Evolutionary conservation across 2,113 vertebrate genomes (phyloP).

Genomic region (Suncus etruscus): DNA sequence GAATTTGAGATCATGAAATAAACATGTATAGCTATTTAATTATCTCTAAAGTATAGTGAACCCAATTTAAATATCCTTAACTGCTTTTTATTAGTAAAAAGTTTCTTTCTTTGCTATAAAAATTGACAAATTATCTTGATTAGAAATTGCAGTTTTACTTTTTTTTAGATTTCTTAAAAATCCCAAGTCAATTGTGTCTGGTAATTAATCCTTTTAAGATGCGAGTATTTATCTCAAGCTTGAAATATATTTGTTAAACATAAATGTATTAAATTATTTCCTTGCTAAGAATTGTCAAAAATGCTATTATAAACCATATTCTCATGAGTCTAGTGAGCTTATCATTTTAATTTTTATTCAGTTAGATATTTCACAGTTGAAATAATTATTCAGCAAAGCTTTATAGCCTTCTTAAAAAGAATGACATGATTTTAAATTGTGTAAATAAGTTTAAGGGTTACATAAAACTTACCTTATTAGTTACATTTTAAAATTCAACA

Average conservation of each 20-base stretch:
- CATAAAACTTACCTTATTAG: no score
- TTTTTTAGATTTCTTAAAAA: neutral
- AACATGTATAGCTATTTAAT: neutral
- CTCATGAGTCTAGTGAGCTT: slow-evolving; percentile 57
- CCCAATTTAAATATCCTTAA: neutral
- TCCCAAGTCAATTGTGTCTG: neutral
- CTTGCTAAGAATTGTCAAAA: slow-evolving; percentile 64
- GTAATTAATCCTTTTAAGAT: neutral
- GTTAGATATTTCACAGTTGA: slow-evolving; percentile 70
- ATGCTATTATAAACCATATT: slow-evolving; percentile 48
- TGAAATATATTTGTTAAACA: slow-evolving; percentile 65
- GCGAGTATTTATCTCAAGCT: slow-evolving; percentile 15
- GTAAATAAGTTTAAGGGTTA: no score
- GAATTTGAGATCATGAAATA: neutral
- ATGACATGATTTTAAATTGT: neutral
- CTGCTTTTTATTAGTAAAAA: neutral
- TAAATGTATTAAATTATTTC: slow-evolving; percentile 60
- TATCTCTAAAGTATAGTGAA: neutral
- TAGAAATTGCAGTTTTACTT: neutral
- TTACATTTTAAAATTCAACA: slow-evolving; percentile 40
- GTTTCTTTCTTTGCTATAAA: neutral
- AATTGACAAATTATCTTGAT: neutral
- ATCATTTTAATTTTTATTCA: slow-evolving; percentile 79
- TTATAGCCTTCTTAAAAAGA: slow-evolving; percentile 48
- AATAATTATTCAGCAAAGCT: slow-evolving; percentile 66